These are phyloP conservation scores for Sinocyclocheilus anshuiensis DNA, from an alignment of 2,113 vertebrate species.

Conservation along the genomic window DNA sequence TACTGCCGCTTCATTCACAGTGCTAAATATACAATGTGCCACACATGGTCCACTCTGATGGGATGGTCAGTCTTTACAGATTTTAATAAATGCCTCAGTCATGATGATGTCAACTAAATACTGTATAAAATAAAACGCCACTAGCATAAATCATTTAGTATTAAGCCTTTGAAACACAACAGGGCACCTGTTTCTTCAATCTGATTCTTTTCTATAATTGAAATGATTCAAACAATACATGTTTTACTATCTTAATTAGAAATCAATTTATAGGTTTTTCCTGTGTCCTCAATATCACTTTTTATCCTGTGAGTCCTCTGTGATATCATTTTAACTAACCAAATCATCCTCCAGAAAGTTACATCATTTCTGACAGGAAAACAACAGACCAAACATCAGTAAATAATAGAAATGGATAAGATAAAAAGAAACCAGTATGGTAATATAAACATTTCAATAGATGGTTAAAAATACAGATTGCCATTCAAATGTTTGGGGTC, in stretches of 20 bases:
- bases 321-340: not conserved
- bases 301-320: not conserved
- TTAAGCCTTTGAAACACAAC: not conserved
- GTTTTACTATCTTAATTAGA: not conserved
- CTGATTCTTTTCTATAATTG: not conserved
- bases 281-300: not conserved
- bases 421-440: too few relatives aligned
- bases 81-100: not conserved
- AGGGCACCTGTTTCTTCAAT: not conserved
- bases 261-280: not conserved
- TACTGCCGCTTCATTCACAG: conserved; percentile 42
- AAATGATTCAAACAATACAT: not conserved
- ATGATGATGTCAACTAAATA: not conserved
- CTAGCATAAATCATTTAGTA: not conserved
- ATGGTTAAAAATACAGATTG: too few relatives aligned
- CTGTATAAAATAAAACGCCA: not conserved
- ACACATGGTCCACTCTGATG: not conserved
- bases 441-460: too few relatives aligned
- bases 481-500: too few relatives aligned
- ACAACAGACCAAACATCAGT: not conserved
- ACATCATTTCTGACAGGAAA: not conserved
- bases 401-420: not conserved
- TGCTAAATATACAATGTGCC: not conserved
- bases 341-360: not conserved
- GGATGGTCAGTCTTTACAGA: not conserved